Base-by-base conservation (phyloP, 2,797 vertebrate genomes). In the Arctocebus calabarensis region DNA sequence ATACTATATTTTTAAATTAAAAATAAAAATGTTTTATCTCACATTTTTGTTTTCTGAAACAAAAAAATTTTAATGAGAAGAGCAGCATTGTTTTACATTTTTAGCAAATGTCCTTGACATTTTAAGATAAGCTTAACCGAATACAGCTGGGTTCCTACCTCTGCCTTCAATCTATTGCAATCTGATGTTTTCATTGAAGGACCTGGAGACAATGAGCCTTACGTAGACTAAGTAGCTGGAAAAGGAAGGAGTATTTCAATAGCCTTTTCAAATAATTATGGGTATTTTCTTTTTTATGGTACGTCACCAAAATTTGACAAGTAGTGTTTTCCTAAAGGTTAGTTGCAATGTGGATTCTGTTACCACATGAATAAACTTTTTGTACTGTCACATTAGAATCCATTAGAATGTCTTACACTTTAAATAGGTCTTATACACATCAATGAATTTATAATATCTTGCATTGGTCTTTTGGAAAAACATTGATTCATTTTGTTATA, bases 401-500 rank as follows among this genome's bases (percentile, higher is more conserved):
- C 22, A 74, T 34, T 89, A 37, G 8, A 86, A 68, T 71, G 5
- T 34, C 22, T 77, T 45, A 29, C 13, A 66, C 32, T 55, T 90
- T 75, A 52, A 92, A 78, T 86, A 37, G 9, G 6, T 84, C n/a
- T 74, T 84, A 37, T 20, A 59, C 2, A 20, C 29, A 78, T 70
- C 4, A 8, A 9, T 79, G 40, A 86, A 48, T 77, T 94, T 87
- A 59, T 84, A 78, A 62, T 3, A 37, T 57, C 37, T 94, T 77
- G 27, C 10, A 71, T 37, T 59, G 43, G 8, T 88, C 52, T 64
- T 84, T 88, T 82, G 78, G 40, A 84, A 95, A 94, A 94, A 86
- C 48, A 52, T 20, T 43, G 43, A 12, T 81, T 82, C n/a, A 32
- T 3, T 90, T 92, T 66, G 7, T 88, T 82, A 84, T 79, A 20